These are phyloP conservation scores for Halictus rubicundus DNA, from an alignment of 1,140 invertebrate species.

Conservation along the genomic window DNA sequence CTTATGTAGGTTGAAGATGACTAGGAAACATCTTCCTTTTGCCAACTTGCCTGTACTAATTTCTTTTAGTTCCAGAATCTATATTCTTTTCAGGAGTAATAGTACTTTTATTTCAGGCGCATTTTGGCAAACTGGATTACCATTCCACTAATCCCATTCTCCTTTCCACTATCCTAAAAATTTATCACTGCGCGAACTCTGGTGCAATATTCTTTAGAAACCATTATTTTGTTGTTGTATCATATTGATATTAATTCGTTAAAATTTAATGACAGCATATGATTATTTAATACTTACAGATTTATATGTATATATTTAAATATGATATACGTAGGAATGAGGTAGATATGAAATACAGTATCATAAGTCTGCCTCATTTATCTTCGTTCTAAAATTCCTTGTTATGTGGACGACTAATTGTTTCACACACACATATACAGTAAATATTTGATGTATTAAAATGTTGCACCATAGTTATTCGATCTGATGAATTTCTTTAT, in stretches of 20 bases:
- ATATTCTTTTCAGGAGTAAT: slow-evolving; percentile 73
- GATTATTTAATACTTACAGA: not conserved
- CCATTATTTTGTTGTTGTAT: slow-evolving; percentile 18
- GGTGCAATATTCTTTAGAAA: slow-evolving; percentile 58
- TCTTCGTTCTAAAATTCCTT: not conserved
- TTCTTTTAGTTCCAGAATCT: slow-evolving; percentile 73
- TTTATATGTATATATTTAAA: not conserved
- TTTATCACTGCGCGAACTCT: slow-evolving; percentile 68
- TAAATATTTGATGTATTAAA: slow-evolving; percentile 39
- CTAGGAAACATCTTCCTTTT: slow-evolving; percentile 52
- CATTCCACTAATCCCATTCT: slow-evolving; percentile 43
- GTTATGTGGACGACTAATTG: not conserved
- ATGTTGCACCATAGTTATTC: slow-evolving; percentile 57
- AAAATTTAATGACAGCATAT: not conserved
- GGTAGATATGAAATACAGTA: no score
- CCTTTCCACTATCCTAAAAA: slow-evolving; percentile 54
- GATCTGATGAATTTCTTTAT: slow-evolving; percentile 44
- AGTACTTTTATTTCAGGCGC: slow-evolving; percentile 76
- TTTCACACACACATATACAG: not conserved
- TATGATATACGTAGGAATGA: not conserved
- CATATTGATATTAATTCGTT: slow-evolving; percentile 24
- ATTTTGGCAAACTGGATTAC: slow-evolving; percentile 70
- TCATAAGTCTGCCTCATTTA: not conserved
- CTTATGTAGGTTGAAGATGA: slow-evolving; percentile 43
- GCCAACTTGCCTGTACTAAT: slow-evolving; percentile 70